These are phyloP conservation scores for Syngnathus scovelli DNA, from an alignment of 2,113 vertebrate species.

Conservation along the genomic window DNA sequence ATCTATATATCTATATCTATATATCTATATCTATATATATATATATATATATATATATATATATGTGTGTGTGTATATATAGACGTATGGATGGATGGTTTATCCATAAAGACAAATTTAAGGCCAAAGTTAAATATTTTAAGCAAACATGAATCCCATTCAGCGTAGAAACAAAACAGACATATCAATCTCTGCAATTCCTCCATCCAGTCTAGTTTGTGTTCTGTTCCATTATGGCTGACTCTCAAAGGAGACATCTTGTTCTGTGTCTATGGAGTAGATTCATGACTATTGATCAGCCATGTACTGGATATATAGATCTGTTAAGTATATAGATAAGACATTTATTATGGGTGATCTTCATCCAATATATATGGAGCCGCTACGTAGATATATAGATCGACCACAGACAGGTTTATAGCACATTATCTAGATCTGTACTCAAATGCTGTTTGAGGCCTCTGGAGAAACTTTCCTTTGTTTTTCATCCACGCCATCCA, in stretches of 20 bases:
- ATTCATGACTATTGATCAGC: conserved; percentile 63
- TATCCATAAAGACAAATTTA: too few species aligned
- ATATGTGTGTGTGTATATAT: too few species aligned
- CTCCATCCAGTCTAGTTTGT: neutral
- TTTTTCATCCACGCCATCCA: neutral
- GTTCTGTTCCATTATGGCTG: conserved; percentile 5
- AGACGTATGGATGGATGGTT: too few species aligned
- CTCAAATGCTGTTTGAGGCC: conserved; percentile 5
- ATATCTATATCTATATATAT: too few species aligned
- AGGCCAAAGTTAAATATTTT: neutral
- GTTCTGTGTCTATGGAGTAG: conserved; percentile 48
- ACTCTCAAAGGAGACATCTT: conserved; percentile 51
- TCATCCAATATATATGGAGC: conserved; percentile 45
- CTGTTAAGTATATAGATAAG: conserved; percentile 65
- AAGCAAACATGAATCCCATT: neutral
- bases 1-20: too few species aligned
- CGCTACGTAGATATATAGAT: conserved; percentile 35
- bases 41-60: neutral
- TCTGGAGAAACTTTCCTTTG: conserved; percentile 4
- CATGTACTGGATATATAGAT: conserved; percentile 70
- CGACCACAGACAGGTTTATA: conserved; percentile 38
- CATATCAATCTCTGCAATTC: neutral
- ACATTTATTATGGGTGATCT: conserved; percentile 56
- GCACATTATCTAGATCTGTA: conserved; percentile 31
- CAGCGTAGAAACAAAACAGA: neutral